Base-by-base conservation (phyloP, 2,797 vertebrate genomes). In the Hephaestus fuliginosus region DNA sequence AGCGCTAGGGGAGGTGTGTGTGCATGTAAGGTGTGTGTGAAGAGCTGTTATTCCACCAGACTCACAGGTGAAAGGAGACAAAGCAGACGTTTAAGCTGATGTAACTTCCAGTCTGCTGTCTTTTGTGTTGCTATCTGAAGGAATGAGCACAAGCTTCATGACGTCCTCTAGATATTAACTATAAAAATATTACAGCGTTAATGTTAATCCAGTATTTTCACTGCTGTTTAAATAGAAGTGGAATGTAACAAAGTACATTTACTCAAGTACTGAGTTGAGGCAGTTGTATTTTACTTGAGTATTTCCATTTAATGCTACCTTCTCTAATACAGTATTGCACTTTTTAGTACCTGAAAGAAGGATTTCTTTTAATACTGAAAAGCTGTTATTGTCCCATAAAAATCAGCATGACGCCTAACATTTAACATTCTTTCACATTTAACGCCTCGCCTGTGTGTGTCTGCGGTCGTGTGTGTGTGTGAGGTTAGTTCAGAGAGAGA, bases 401-500 rank as follows among this genome's bases (percentile, higher is more conserved):
- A 62, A 62, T 46, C 41, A 11, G 11, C 13, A 5, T 13, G 15
- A 30, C 1, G 7, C 30, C 18, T 13, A 22, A 3, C 3, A 65
- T 13, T 46, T n/a, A n/a, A n/a, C n/a, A n/a, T n/a, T n/a, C n/a
- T n/a, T n/a, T n/a, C n/a, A n/a, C 41, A 48, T 49, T 30, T 58
- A 6, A 58, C 6, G 1, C 11, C 49, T 30, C 63, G 1, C 5
- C 15, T 51, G 46, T 68, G 5, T 49, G 20, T 36, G 68, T 69
- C 20, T 7, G 15, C 7, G 46, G 17, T n/a, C 28, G 17, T 48
- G 62, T 44, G 44, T 44, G 44, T 13, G 4, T 62, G 64, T 51
- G 41, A n/a, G 71, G 46, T 52, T 12, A 39, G 20, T 46, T 66
- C 48, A 55, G 66, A 65, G 44, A 56, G 12, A 69, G 28, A 57